Percentiles rank a stretch among this genome's conserved stretches.
Conservation (phyloP, 2,888 invertebrate species). For the Rhingia rostrata region DNA sequence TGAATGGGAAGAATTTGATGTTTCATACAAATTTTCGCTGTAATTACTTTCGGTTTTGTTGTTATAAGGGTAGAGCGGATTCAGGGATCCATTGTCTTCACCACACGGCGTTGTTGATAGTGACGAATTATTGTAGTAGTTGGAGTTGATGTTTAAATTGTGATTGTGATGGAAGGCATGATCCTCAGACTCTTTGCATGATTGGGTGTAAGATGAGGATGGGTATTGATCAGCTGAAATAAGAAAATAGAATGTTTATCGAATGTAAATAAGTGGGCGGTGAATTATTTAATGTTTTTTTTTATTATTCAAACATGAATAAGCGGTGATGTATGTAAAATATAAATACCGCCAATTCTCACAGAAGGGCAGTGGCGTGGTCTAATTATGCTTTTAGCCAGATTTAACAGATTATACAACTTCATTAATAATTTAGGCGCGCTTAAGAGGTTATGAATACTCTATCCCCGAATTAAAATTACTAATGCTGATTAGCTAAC, state of each 20-base stretch:
- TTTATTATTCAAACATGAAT: no score
- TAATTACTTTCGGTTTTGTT: constrained; percentile 55
- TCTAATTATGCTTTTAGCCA: no score
- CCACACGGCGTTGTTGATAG: constrained; percentile 29
- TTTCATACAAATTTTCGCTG: constrained; percentile 59
- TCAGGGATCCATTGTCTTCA: constrained; percentile 49
- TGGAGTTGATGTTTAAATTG: constrained; percentile 35
- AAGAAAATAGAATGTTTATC: not conserved
- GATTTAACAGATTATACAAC: no score
- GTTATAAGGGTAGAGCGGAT: constrained; percentile 53
- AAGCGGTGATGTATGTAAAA: no score
- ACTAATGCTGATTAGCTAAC: no score
- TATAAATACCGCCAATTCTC: no score
- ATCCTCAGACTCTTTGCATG: constrained; percentile 44
- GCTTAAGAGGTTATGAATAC: no score
- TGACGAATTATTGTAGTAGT: constrained; percentile 49
- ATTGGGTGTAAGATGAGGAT: constrained; percentile 29
- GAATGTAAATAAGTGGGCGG: not conserved
- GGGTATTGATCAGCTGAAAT: constrained; percentile 55
- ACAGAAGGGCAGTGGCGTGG: no score
- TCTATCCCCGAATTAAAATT: no score
- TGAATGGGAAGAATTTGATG: constrained; percentile 43
- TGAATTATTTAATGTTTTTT: no score
- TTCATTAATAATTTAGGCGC: no score
- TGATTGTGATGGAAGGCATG: constrained; percentile 46